phyloP scores from a whole-genome alignment of 2,797 vertebrate species.

The Ateles fusciceps region DNA sequence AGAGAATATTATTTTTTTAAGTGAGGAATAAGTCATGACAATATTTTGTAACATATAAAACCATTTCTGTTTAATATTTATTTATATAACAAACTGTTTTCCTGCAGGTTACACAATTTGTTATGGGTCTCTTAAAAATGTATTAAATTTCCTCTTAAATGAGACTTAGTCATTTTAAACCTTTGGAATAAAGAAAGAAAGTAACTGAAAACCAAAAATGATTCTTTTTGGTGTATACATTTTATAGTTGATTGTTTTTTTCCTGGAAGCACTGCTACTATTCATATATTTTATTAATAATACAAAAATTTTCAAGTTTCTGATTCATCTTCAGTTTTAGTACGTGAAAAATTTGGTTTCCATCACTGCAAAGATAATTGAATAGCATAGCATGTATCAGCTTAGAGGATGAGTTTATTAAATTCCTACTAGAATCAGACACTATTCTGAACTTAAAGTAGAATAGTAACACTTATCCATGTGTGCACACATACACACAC shows the following conservation, averaged over 20 bases:
- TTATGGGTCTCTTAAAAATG: background rate
- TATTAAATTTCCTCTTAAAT: background rate
- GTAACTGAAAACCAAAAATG: background rate
- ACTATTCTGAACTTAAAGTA: background rate
- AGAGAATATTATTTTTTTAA: background rate
- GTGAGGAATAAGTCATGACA: background rate
- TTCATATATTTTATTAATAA: background rate
- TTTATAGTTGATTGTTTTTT: background rate
- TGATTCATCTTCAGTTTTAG: background rate
- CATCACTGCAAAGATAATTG: background rate
- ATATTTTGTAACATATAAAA: background rate
- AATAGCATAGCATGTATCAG: background rate
- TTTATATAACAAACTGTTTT: background rate
- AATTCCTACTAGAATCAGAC: background rate
- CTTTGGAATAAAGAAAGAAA: background rate
- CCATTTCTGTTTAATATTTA: background rate
- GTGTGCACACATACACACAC: background rate
- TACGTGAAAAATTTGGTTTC: background rate
- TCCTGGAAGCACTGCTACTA: conserved; percentile 28
- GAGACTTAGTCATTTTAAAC: background rate
- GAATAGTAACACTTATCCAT: background rate
- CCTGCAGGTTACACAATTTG: background rate
- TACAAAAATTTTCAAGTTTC: background rate
- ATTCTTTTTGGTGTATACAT: background rate
- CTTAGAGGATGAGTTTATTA: background rate